Percentiles rank a stretch among this genome's conserved stretches.
Evolutionary conservation across 2,113 vertebrate species (phyloP).

Genomic region (Phainopepla nitens): DNA sequence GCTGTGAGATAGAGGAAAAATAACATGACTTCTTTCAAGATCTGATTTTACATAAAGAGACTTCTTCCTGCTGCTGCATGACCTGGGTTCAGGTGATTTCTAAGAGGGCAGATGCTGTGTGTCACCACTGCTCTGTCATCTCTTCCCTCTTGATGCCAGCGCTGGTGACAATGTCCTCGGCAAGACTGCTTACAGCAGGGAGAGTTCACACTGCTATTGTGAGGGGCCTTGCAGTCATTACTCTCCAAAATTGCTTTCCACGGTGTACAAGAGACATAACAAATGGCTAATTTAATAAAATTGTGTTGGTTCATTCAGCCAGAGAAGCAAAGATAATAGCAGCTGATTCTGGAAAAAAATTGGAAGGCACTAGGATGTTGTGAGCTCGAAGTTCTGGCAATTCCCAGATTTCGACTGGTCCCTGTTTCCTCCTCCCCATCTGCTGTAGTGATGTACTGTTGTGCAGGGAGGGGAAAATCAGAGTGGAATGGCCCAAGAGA

Average conservation of each 20-base stretch:
- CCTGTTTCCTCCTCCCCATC: background rate
- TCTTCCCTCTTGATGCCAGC: background rate
- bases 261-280: constrained; percentile 4
- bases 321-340: constrained; percentile 11
- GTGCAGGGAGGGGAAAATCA: background rate
- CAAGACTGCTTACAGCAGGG: background rate
- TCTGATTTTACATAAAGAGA: background rate
- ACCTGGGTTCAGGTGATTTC: background rate
- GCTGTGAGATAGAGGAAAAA: background rate
- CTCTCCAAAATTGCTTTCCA: constrained; percentile 23
- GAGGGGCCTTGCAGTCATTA: background rate
- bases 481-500: background rate
- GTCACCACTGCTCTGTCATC: background rate
- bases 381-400: background rate
- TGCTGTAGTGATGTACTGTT: rapidly evolving
- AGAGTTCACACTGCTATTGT: constrained; percentile 6
- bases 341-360: background rate
- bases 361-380: background rate
- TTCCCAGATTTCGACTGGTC: background rate
- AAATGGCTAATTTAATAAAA: constrained; percentile 52
- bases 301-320: background rate
- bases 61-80: background rate
- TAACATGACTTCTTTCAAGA: rapidly evolving
- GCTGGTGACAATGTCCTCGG: background rate
- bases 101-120: background rate